Conservation (phyloP, 2,113 vertebrate species). For the Octodon degus region DNA sequence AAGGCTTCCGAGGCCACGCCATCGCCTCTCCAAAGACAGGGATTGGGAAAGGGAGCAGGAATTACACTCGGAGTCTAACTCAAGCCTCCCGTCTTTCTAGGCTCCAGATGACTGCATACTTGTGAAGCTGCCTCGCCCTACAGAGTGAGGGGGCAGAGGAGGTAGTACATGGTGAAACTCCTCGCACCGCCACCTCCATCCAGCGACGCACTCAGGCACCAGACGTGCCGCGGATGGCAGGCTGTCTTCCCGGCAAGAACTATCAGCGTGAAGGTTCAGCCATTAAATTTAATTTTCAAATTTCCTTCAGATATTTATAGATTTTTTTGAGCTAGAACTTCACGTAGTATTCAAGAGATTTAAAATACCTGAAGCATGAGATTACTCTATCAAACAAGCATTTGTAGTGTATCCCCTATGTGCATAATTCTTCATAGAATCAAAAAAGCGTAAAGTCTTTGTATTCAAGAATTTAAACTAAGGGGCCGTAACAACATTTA, state of each 20-base stretch:
- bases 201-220: no score
- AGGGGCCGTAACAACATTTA: conserved; percentile 42
- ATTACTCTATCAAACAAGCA: neutral
- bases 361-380: neutral
- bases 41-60: neutral
- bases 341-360: neutral
- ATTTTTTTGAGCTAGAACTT: conserved; percentile 41
- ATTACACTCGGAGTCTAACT: neutral
- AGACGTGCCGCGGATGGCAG: neutral
- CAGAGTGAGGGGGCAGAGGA: neutral
- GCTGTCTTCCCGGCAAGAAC: neutral
- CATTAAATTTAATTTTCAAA: conserved; percentile 25
- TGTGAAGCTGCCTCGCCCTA: neutral
- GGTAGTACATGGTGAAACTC: neutral
- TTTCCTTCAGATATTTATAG: conserved; percentile 7
- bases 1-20: neutral
- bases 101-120: neutral
- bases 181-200: no score
- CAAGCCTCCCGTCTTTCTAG: neutral
- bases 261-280: neutral
- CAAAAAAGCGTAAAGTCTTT: neutral
- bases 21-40: conserved; percentile 3
- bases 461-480: conserved; percentile 8
- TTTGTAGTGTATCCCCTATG: neutral
- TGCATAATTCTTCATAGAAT: neutral